These are phyloP conservation scores for Pica pica DNA, from an alignment of 2,113 vertebrate genomes.

Conservation along the genomic window DNA sequence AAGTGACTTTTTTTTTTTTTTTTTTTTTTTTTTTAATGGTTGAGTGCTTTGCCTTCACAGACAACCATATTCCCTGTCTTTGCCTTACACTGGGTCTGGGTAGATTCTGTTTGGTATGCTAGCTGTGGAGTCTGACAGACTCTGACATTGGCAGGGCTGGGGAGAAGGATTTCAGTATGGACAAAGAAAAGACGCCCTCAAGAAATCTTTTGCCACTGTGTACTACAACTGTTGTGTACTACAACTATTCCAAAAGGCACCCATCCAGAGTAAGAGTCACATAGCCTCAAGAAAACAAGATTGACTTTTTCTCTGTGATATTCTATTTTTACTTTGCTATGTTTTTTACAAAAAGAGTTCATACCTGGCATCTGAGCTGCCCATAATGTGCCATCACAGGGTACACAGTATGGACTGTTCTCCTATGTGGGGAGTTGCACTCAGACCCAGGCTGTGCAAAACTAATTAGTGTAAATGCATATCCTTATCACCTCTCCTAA, in stretches of 20 bases:
- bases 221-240: neutral
- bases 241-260: neutral
- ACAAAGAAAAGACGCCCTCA: neutral
- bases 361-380: neutral
- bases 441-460: neutral
- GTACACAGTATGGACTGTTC: neutral
- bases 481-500: neutral
- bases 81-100: neutral
- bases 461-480: neutral
- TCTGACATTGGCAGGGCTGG: neutral
- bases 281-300: neutral
- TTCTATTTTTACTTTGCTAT: neutral
- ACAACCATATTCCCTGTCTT: neutral
- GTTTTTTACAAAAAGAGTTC: neutral
- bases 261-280: neutral
- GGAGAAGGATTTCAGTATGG: neutral
- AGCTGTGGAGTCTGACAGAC: neutral
- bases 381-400: neutral
- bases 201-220: neutral
- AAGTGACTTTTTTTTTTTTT: neutral
- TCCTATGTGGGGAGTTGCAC: fast-evolving
- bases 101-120: neutral
- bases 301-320: neutral
- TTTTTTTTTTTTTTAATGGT: neutral
- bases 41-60: neutral